Conservation (phyloP, 2,797 vertebrate genomes). For the Crax fasciolata region DNA sequence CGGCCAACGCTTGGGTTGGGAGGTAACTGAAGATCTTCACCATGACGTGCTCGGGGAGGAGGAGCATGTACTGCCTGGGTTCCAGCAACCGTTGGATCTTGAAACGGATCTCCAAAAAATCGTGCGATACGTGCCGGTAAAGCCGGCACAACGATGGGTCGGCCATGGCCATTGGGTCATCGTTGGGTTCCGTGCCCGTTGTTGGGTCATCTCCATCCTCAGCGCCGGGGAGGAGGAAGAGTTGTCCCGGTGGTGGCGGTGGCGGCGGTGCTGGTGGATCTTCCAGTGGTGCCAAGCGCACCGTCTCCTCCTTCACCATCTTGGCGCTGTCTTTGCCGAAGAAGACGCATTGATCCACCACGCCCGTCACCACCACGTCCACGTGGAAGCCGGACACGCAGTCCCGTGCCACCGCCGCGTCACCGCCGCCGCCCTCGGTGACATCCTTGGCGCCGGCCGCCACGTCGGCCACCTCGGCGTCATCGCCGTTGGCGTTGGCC, state of each 20-base stretch:
- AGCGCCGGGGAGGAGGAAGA: conserved; percentile 88
- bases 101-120: conserved; percentile 97
- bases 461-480: accelerated
- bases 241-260: conserved; percentile 85
- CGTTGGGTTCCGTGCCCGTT: no score
- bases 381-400: conserved; percentile 93
- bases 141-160: conserved; percentile 93
- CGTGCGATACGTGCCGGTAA: conserved; percentile 95
- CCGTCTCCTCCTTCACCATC: conserved; percentile 93
- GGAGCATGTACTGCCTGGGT: conserved; percentile 95
- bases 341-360: conserved; percentile 95
- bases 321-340: conserved; percentile 94
- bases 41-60: conserved; percentile 94
- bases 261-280: no score
- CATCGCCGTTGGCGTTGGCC: conserved; percentile 55
- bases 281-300: conserved; percentile 80
- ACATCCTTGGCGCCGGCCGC: conserved; percentile 43
- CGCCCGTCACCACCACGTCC: conserved; percentile 95
- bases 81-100: conserved; percentile 96
- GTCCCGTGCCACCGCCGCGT: conserved; percentile 75
- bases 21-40: conserved; percentile 95
- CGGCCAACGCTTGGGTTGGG: conserved; percentile 92
- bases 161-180: no score
- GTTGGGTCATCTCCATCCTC: no score
- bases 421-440: not conserved